These are phyloP conservation scores for Sebastes hopkinsi DNA, from an alignment of 2,797 vertebrate species.

Conservation along the genomic window DNA sequence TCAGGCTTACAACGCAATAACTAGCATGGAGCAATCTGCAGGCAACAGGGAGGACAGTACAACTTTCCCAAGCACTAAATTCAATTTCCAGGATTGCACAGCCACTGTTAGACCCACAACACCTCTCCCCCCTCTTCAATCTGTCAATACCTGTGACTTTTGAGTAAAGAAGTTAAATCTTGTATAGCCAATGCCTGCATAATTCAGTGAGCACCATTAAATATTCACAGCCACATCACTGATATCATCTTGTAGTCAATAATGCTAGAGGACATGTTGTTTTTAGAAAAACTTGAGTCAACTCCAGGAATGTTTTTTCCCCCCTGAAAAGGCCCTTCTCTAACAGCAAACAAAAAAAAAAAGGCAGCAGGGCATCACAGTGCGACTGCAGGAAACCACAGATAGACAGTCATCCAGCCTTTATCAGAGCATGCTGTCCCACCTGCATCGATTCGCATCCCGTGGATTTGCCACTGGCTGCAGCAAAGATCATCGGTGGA, in stretches of 20 bases:
- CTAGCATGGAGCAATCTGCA: slow-evolving; percentile 53
- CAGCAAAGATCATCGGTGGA: slow-evolving; percentile 1
- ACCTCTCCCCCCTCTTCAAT: not conserved
- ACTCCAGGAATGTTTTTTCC: slow-evolving; percentile 10
- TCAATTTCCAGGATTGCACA: slow-evolving; percentile 21
- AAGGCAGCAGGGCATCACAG: slow-evolving; percentile 43
- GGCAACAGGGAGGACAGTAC: slow-evolving; percentile 33
- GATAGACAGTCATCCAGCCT: slow-evolving; percentile 30
- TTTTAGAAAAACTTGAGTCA: slow-evolving; percentile 45
- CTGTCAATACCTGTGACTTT: slow-evolving; percentile 39
- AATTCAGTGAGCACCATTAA: slow-evolving; percentile 53
- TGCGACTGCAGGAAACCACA: slow-evolving; percentile 30
- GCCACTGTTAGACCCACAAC: not conserved
- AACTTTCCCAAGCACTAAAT: slow-evolving; percentile 38
- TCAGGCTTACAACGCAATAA: slow-evolving; percentile 47
- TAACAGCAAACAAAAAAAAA: not conserved
- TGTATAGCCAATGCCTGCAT: slow-evolving; percentile 42
- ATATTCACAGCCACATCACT: slow-evolving; percentile 61
- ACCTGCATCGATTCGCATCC: slow-evolving; percentile 58
- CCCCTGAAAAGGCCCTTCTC: not conserved
- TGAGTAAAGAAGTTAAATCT: slow-evolving; percentile 48
- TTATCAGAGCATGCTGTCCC: slow-evolving; percentile 54
- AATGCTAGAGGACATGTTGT: slow-evolving; percentile 55
- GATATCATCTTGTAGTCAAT: slow-evolving; percentile 62
- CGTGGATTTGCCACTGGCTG: slow-evolving; percentile 42